Conservation (phyloP, 2,113 vertebrate genomes). For the Trachemys scripta region DNA sequence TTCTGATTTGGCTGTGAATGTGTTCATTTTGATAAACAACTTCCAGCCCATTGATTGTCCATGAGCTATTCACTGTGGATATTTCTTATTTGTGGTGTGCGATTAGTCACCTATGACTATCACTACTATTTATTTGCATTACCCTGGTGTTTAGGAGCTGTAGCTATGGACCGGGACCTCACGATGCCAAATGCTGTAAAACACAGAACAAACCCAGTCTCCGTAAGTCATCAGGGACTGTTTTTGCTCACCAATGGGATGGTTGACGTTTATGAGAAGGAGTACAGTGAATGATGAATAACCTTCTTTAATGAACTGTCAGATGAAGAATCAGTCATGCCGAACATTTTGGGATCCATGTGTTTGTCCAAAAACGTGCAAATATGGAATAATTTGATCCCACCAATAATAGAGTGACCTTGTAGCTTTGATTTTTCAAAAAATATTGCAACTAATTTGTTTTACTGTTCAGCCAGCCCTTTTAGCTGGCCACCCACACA, state of each 20-base stretch:
- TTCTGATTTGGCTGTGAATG: too few species aligned
- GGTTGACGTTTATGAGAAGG: not conserved
- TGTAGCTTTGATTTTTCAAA: not conserved
- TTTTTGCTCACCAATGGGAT: not conserved
- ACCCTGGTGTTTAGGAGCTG: too few species aligned
- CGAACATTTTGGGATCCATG: not conserved
- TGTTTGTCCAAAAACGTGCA: not conserved
- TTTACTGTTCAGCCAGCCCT: not conserved
- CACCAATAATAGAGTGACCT: not conserved
- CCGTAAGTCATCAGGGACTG: not conserved
- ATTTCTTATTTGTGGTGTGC: not conserved
- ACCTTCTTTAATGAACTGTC: not conserved
- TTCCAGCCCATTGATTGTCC: not conserved
- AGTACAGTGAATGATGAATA: not conserved
- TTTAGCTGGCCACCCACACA: not conserved
- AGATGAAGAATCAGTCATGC: not conserved
- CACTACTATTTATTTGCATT: too few species aligned
- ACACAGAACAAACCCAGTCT: too few species aligned
- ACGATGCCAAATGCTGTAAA: too few species aligned
- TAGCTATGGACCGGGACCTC: too few species aligned
- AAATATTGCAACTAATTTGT: rapidly evolving
- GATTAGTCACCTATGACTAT: not conserved
- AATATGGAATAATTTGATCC: not conserved
- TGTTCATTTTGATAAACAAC: too few species aligned
- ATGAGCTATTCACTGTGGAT: not conserved